phyloP scores from a whole-genome alignment of 1,140 invertebrate genomes.

The Venturia canescens region DNA sequence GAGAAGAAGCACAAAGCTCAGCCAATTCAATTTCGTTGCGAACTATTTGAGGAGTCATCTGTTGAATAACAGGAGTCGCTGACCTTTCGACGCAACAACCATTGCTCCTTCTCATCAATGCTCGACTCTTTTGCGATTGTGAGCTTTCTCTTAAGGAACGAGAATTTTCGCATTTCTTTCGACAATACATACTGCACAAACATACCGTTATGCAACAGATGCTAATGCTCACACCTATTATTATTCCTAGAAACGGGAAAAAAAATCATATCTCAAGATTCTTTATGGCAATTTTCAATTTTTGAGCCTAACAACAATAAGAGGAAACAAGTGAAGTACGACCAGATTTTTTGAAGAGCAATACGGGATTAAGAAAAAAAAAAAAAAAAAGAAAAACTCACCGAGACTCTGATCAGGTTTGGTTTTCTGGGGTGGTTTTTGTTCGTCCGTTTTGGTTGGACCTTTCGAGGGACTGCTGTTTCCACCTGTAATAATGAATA shows the following conservation, averaged over 20 bases:
- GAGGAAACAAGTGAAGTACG: too few species aligned
- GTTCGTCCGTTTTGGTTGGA: slow-evolving; percentile 64
- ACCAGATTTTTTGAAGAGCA: too few species aligned
- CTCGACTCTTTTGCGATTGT: slow-evolving; percentile 65
- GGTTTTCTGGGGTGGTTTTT: slow-evolving; percentile 63
- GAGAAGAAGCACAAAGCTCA: slow-evolving; percentile 69
- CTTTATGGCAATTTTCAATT: neutral
- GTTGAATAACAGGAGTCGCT: slow-evolving; percentile 68
- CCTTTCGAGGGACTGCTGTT: slow-evolving; percentile 57
- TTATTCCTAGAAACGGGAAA: slow-evolving; percentile 62
- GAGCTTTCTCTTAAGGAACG: slow-evolving; percentile 64
- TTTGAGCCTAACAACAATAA: too few species aligned
- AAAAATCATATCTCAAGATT: slow-evolving; percentile 34
- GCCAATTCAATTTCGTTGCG: slow-evolving; percentile 72
- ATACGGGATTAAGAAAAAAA: too few species aligned
- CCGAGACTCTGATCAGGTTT: slow-evolving; percentile 74
- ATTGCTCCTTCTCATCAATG: slow-evolving; percentile 66
- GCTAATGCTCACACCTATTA: slow-evolving; percentile 72
- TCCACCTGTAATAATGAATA: slow-evolving; percentile 68
- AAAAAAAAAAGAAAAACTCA: too few species aligned
- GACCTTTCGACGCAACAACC: slow-evolving; percentile 70
- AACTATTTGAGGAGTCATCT: slow-evolving; percentile 54
- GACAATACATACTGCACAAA: slow-evolving; percentile 72
- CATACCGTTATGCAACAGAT: slow-evolving; percentile 71
- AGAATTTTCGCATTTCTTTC: slow-evolving; percentile 70